Percentiles rank a stretch among this genome's conserved stretches.
Evolutionary conservation across 2,113 vertebrate species (phyloP).

Genomic region (Apeltes quadracus): DNA sequence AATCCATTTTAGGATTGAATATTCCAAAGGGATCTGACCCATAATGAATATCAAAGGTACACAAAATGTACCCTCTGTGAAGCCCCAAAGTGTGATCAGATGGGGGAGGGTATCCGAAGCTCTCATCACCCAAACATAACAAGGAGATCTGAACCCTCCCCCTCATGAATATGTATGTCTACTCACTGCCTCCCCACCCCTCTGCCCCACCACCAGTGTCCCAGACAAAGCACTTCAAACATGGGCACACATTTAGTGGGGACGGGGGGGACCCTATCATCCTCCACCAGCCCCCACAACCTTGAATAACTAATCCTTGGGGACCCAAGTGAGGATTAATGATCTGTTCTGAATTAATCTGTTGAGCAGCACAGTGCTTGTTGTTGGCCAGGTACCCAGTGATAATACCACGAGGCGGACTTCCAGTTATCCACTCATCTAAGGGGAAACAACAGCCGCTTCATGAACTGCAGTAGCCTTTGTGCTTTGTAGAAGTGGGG

Average conservation of each 20-base stretch:
- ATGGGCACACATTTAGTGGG: constrained; percentile 45
- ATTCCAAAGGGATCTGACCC: constrained; percentile 32
- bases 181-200: constrained; percentile 39
- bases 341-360: constrained; percentile 39
- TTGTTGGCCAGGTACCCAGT: constrained; percentile 36
- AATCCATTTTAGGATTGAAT: constrained; percentile 19
- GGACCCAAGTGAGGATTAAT: constrained; percentile 65
- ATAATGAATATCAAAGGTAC: constrained; percentile 59
- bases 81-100: constrained; percentile 30
- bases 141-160: constrained; percentile 69
- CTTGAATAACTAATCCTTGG: constrained; percentile 63
- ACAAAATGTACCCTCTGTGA: constrained; percentile 41
- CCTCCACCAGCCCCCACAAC: constrained; percentile 56
- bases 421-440: constrained; percentile 36
- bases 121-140: constrained; percentile 68
- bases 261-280: constrained; percentile 49
- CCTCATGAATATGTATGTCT: constrained; percentile 74
- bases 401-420: constrained; percentile 24
- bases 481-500: constrained; percentile 31
- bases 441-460: constrained; percentile 56
- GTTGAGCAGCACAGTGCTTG: constrained; percentile 37
- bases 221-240: constrained; percentile 81
- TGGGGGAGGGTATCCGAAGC: constrained; percentile 39
- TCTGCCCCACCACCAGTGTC: constrained; percentile 57
- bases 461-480: constrained; percentile 51